Evolutionary conservation across 2,113 vertebrate genomes (phyloP), one percentile per base, ranked within the genome.

Genomic region (Dolichallabes microphthalmus): DNA sequence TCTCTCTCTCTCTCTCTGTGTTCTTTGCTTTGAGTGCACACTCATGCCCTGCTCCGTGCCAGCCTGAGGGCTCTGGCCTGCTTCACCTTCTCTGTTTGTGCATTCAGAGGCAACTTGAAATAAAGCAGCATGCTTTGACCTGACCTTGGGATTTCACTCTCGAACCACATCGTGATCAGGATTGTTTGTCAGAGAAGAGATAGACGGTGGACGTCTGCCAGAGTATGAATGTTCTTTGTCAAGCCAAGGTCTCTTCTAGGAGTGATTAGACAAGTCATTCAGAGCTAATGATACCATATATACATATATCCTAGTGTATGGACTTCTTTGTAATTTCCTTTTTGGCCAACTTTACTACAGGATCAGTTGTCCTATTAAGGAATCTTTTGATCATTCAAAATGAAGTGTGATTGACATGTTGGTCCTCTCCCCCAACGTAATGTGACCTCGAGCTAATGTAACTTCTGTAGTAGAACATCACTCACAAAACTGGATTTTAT

Each of bases 161-260:
- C 3, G 45, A 55, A 60, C 39, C 35, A 19, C 22, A 25, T 39
- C 22, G 61, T 85, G 84, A 80, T 64, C 52, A 39, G 58, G 68
- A 52, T 39, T 22, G 82, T 27, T 63, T n/a, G 19, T 53, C n/a
- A 8, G 58, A 55, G n/a, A 11, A 82, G 63, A 82, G 58, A 85
- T 68, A 77, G 17, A 55, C 14, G 30, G 50, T 81, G 76, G 66
- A 80, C 50, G 0, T 61, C 22, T 60, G 45, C 64, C 66, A 52
- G 39, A 76, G 13, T 25, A 22, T 30, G 52, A 82, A 57, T 60
- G 22, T 58, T 60, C 45, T 73, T 25, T 30, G 50, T 68, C 8
- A 35, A 57, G 57, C 64, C 82, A 75, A 79, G 83, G 71, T 39
- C 13, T 15, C 71, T 69, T 82, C 20, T 25, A 22, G 14, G 57